phyloP scores from a whole-genome alignment of 2,113 vertebrate species.

The Rattus rattus region DNA sequence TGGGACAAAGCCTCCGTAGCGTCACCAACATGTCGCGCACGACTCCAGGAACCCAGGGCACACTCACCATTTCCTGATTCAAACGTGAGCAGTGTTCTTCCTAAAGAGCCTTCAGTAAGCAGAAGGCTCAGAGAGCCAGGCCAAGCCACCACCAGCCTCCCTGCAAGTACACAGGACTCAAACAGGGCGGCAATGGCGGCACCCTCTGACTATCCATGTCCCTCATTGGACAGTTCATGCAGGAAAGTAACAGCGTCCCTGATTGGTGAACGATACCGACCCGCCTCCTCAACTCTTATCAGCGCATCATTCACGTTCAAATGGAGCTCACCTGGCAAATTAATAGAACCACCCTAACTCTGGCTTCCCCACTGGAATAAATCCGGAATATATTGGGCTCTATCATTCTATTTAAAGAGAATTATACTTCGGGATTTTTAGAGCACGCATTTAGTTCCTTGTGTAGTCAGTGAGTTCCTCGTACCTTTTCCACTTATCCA shows the following conservation, averaged over 20 bases:
- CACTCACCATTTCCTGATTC: background rate
- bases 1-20: background rate
- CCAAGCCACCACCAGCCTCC: no score
- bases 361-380: background rate
- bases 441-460: background rate
- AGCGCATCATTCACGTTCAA: background rate
- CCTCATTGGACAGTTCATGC: background rate
- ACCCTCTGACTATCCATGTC: background rate
- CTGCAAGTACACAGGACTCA: background rate
- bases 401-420: background rate
- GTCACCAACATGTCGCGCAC: background rate
- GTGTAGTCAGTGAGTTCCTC: background rate
- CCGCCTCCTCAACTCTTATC: background rate
- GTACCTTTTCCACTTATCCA: background rate
- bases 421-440: background rate
- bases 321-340: background rate
- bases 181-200: slow-evolving; percentile 1
- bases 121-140: no score
- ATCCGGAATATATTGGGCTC: background rate
- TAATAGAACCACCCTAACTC: background rate
- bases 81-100: background rate
- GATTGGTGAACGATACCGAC: background rate
- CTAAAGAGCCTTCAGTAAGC: background rate
- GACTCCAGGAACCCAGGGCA: background rate
- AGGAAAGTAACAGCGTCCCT: background rate